Base-by-base conservation (phyloP, 2,113 vertebrate genomes). In the Podarcis muralis region DNA sequence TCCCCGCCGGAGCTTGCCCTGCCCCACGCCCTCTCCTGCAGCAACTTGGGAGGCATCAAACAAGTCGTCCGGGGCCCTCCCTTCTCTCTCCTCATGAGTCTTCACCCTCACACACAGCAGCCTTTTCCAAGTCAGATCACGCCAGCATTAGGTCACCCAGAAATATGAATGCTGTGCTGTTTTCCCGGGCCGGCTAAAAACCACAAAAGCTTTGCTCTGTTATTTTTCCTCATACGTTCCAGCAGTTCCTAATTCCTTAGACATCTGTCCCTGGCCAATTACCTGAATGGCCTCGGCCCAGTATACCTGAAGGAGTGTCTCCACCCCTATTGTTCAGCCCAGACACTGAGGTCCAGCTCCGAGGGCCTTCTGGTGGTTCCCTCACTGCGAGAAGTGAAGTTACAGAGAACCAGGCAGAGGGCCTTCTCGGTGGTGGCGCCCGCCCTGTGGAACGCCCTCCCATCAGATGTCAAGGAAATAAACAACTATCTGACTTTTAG, bases 51-150 rank as follows among this genome's bases (percentile, higher is more conserved):
- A 0, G 87, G 62, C 84, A 91, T 89, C 86, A 81, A 20, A 84
- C 69, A 1, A 23, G 77, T 74, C 7, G 1, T 71, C 87, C 87
- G 83, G 0, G 7, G 91, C 86, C 84, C 4, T 87, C 87, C 90
- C 83, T 82, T 89, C 88, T 75, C 90, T 78, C 86, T 85, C 88
- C 89, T 89, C 86, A 71, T 80, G 57, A 66, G 69, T 84, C 27
- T 53, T 87, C 87, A 43, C 53, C 86, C 85, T 81, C 90, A 53
- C 71, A 53, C 81, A 83, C 53, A 90, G 5, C 89, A 20, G 94
- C 92, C 89, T 89, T 2, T 2, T 74, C 92, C 94, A 90, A 89
- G 93, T 5, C 72, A 71, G 89, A 92, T 62, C 87, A 71, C 4
- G 8, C 20, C 18, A 68, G 87, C 77, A 9, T 71, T 13, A 3